phyloP scores from a whole-genome alignment of 2,797 vertebrate species.

The Peromyscus attwateri region DNA sequence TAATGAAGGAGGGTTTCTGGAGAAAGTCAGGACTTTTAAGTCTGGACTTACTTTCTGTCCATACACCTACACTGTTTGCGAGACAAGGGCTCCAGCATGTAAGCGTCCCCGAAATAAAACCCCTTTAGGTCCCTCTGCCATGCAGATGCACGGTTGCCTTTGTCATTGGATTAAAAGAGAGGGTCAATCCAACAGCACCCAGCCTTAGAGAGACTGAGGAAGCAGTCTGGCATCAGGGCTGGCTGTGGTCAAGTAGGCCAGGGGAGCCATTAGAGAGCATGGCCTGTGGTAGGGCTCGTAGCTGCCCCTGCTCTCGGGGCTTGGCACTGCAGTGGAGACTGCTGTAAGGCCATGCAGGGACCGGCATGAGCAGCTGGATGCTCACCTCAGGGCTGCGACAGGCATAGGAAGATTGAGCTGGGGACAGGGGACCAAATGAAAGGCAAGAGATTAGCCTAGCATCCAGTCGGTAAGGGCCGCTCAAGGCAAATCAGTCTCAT shows the following conservation, averaged over 20 bases:
- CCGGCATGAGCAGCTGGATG: no score
- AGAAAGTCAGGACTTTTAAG: background rate
- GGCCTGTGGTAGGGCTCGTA: background rate
- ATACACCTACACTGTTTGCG: background rate
- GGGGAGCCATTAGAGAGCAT: background rate
- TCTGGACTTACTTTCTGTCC: background rate
- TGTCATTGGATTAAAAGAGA: background rate
- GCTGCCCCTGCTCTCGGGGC: background rate
- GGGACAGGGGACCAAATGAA: background rate
- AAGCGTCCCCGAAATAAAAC: background rate
- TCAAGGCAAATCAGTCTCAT: background rate
- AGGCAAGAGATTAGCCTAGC: background rate
- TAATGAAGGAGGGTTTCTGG: background rate
- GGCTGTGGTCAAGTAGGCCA: background rate
- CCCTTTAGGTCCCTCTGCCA: background rate
- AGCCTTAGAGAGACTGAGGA: background rate
- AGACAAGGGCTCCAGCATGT: background rate
- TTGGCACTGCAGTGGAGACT: background rate
- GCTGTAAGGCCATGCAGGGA: fast-evolving
- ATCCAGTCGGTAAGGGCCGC: background rate
- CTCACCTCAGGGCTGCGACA: background rate
- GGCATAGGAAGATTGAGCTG: background rate
- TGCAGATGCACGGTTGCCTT: background rate
- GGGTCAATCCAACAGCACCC: background rate
- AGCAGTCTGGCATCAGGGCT: background rate